Base-by-base conservation (phyloP, 2,113 vertebrate species). In the Dinomys branickii region DNA sequence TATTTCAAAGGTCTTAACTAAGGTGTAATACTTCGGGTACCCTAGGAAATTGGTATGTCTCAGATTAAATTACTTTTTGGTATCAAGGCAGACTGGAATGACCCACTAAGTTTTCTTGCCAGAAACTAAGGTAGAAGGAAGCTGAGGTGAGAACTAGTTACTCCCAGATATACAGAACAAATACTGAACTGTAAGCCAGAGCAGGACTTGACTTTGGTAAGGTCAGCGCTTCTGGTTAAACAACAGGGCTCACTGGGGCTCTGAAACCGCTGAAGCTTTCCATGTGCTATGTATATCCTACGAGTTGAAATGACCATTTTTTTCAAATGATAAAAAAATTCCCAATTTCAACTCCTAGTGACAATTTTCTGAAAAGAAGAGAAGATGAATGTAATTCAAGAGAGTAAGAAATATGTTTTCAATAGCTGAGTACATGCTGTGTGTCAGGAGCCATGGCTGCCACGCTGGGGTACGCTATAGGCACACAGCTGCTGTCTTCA, bases 341-440 rank as follows among this genome's bases (percentile, higher is more conserved):
- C 20, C 33, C 35, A 84, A 58, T 92, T 94, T 17, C 8, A 93
- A 80, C 59, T 91, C 22, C 77, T 88, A 67, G n/a, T 81, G 52
- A 91, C 7, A 95, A 44, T 63, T 95, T 96, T 94, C 90, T 14
- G 8, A 47, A 88, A 88, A 97, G 44, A 38, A 90, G 83, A 92
- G 35, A 83, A 93, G 47, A 47, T 35, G 1, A 75, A 59, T 77
- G 19, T 61, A 86, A 85, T 90, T 94, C 30, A 85, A 65, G 35
- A 77, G 50, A 30, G 20, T 89, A 90, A 80, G 26, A 91, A 56
- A n/a, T 30, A 12, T 58, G 58, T 89, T 86, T 77, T 26, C 83
- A 94, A 93, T 41, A 38, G 9, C 8, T 52, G n/a, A 92, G 47
- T 41, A 1, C 44, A 65, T 19, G 24, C 50, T 41, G 4, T 20